Base-by-base conservation (phyloP, 2,113 vertebrate genomes). In the Mugil cephalus region DNA sequence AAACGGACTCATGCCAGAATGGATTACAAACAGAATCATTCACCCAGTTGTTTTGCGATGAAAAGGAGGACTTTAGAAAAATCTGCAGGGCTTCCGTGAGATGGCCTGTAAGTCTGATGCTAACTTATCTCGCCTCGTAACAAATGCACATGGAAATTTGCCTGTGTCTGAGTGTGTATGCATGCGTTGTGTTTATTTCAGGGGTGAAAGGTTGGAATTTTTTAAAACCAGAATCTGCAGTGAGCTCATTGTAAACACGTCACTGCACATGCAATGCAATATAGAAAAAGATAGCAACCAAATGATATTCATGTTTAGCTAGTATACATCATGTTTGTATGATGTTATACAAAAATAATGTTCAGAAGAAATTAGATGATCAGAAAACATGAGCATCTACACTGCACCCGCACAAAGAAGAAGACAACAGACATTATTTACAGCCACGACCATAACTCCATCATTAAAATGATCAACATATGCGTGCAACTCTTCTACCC, bases 81-180 rank as follows among this genome's bases (percentile, higher is more conserved):
- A 15, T 50, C 43, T 62, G n/a, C 12, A 24, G 17, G 71, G 70
- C 50, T 51, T 70, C 50, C 56, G 43, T 53, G 21, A 53, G 0
- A 50, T 55, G n/a, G 7, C 51, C 62, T 50, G 45, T 69, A 58
- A 62, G 48, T 77, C 63, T 45, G 42, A 72, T 52, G 42, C n/a
- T 58, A 34, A 62, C 50, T 0, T 10, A 12, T 18, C 13, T 30
- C 48, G 30, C 15, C 21, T 42, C 53, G 67, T 18, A 30, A 30
- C 24, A 30, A 58, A 13, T 4, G 40, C 15, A 53, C 11, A 19
- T 56, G 36, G 21, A 24, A 47, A 43, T 24, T 14, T 4, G 10
- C 15, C 5, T 38, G 48, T 55, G 12, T 52, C 10, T 5, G 17
- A 24, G 14, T 61, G 34, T 34, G 48, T 14, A 17, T 3, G 9